These are phyloP conservation scores for Pyrrhura leucotis DNA, from an alignment of 2,797 vertebrate genomes.

Conservation along the genomic window DNA sequence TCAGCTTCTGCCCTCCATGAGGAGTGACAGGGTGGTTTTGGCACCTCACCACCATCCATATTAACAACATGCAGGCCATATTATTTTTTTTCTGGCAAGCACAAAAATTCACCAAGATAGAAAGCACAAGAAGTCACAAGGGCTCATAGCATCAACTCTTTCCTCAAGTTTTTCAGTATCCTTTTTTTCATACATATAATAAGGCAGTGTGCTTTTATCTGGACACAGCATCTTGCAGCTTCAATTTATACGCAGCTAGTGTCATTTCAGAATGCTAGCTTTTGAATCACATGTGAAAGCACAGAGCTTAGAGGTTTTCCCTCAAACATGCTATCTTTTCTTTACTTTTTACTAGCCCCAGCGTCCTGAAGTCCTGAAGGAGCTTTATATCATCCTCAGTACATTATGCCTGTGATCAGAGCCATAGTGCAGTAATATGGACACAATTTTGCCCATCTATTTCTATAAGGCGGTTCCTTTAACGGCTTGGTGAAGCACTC, in stretches of 20 bases:
- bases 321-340: not conserved
- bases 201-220: not conserved
- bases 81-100: not conserved
- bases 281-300: not conserved
- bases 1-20: rapidly evolving
- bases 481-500: not conserved
- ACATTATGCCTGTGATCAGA: not conserved
- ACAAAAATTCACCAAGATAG: not conserved
- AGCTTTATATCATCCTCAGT: not conserved
- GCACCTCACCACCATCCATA: too few species aligned
- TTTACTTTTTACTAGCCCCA: not conserved
- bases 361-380: not conserved
- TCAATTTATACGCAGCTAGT: not conserved
- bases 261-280: not conserved
- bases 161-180: not conserved
- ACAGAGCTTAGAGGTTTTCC: not conserved
- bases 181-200: not conserved
- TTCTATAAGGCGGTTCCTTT: not conserved
- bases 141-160: not conserved
- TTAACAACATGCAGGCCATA: not conserved
- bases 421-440: not conserved
- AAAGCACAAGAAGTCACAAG: not conserved
- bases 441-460: not conserved
- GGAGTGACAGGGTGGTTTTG: rapidly evolving
- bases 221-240: not conserved